Evolutionary conservation across 2,113 vertebrate genomes (phyloP).

Genomic region (Fukomys damarensis): DNA sequence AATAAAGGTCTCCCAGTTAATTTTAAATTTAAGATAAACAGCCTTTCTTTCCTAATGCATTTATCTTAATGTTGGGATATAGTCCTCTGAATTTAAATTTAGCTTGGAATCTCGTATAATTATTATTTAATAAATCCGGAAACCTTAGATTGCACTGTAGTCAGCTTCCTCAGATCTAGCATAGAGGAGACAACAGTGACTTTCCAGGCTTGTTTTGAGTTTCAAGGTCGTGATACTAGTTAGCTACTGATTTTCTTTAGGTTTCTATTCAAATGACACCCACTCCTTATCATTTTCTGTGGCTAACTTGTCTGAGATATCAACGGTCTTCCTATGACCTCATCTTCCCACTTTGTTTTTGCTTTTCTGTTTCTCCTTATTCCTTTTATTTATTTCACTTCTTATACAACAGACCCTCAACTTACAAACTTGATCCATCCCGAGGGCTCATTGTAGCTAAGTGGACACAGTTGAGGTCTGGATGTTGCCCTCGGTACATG

Average conservation of each 20-base stretch:
- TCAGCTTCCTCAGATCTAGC: background rate
- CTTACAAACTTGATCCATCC: too few relatives aligned
- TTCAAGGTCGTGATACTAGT: background rate
- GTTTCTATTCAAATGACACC: background rate
- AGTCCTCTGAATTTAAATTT: slow-evolving; percentile 8
- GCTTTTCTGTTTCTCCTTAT: background rate
- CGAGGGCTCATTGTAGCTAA: too few relatives aligned
- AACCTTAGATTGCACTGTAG: background rate
- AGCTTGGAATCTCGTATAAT: background rate
- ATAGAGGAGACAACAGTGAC: background rate
- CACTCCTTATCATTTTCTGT: background rate
- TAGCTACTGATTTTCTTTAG: background rate
- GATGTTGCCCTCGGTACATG: too few relatives aligned
- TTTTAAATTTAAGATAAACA: background rate
- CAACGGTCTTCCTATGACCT: background rate
- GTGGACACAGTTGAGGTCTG: too few relatives aligned
- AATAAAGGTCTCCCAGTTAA: background rate
- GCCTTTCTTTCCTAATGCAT: background rate
- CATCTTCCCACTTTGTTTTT: background rate
- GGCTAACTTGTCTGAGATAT: background rate
- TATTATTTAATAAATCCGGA: background rate
- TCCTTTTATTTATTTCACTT: background rate
- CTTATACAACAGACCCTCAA: too few relatives aligned
- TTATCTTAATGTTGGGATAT: background rate
- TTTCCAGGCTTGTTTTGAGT: background rate